phyloP scores from a whole-genome alignment of 2,888 invertebrate genomes.

The Amphipyra berbera region DNA sequence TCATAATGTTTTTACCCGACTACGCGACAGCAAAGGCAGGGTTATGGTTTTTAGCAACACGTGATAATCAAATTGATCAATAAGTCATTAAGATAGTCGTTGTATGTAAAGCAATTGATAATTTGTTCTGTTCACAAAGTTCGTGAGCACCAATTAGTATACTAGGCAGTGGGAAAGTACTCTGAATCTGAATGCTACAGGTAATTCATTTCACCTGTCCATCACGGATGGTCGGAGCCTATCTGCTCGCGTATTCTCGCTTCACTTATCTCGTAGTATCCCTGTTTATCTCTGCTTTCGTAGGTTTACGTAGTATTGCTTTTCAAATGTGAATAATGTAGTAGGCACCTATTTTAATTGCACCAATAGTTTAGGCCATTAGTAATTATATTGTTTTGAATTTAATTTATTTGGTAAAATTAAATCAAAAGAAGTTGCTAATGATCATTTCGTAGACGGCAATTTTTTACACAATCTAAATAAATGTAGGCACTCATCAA shows the following conservation, averaged over 20 bases:
- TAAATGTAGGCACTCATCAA: constrained; percentile 53
- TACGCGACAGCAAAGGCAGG: neutral
- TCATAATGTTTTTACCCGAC: constrained; percentile 19
- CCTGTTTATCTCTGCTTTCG: constrained; percentile 32
- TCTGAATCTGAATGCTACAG: constrained; percentile 54
- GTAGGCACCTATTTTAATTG: constrained; percentile 25
- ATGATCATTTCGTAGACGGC: constrained; percentile 4
- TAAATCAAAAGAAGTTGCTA: constrained; percentile 1
- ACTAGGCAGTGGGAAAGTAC: constrained; percentile 18
- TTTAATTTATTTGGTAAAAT: constrained; percentile 9
- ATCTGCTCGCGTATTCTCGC: constrained; percentile 58
- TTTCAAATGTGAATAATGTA: constrained; percentile 29
- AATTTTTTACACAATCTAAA: constrained; percentile 30
- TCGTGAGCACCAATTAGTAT: constrained; percentile 20
- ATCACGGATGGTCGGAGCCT: constrained; percentile 60
- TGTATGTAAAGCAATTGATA: constrained; percentile 6
- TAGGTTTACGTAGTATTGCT: neutral
- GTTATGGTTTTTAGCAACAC: too few species aligned
- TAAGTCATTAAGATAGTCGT: constrained; percentile 5
- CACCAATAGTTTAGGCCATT: constrained; percentile 21
- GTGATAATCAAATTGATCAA: constrained; percentile 4
- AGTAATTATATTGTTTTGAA: constrained; percentile 12
- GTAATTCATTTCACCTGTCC: constrained; percentile 71
- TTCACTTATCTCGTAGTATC: constrained; percentile 70
- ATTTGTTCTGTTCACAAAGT: constrained; percentile 13